Percentiles rank a stretch among this genome's conserved stretches.
These are phyloP conservation scores for Porites divaricata DNA, from an alignment of 92 coral and sea anemone species.

Conservation along the genomic window DNA sequence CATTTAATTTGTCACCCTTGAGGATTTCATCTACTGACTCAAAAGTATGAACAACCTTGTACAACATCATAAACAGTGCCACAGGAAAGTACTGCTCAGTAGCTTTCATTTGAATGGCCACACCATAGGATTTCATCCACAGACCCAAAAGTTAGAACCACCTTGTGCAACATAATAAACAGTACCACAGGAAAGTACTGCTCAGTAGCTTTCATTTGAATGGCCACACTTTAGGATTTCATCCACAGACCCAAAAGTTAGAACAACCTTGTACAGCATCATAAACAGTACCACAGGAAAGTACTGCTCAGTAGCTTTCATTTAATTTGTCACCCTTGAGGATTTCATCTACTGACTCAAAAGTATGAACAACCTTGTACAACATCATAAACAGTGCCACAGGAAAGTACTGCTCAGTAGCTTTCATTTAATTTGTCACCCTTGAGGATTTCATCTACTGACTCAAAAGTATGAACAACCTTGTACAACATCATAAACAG, in stretches of 20 bases:
- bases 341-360: background rate
- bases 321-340: no score
- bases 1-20: no score
- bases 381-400: background rate
- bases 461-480: background rate
- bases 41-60: background rate
- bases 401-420: background rate
- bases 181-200: background rate
- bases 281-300: background rate
- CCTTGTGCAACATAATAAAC: background rate
- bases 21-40: background rate
- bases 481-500: background rate
- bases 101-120: no score
- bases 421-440: no score
- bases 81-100: background rate
- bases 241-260: background rate
- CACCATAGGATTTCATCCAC: background rate
- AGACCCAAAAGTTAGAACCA: background rate
- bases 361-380: background rate
- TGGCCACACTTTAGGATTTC: no score
- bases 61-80: background rate
- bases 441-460: background rate
- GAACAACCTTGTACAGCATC: background rate
- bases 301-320: no score
- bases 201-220: no score